Evolutionary conservation across 2,888 invertebrate species (phyloP).

Genomic region (Campoplex capitator): DNA sequence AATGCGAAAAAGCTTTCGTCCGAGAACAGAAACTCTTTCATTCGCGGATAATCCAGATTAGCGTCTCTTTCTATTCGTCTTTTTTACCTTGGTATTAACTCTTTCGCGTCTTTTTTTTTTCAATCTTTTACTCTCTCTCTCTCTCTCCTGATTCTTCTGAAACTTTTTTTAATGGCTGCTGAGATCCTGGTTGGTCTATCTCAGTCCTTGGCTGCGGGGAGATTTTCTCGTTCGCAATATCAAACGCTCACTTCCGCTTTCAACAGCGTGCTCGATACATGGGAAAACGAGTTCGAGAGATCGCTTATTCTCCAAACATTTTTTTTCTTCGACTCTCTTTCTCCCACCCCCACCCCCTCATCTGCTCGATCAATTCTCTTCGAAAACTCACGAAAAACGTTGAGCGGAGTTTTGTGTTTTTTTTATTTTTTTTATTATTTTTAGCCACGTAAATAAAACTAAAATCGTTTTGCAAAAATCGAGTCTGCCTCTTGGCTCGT

Average conservation of each 20-base stretch:
- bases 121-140: background rate
- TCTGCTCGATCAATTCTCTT: background rate
- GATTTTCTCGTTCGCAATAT: background rate
- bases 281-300: background rate
- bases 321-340: background rate
- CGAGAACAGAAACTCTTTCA: slow-evolving; percentile 46
- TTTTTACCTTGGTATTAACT: slow-evolving; percentile 27
- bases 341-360: background rate
- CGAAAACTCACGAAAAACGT: background rate
- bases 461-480: background rate
- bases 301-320: background rate
- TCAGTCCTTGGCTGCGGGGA: background rate
- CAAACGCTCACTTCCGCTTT: slow-evolving; percentile 42
- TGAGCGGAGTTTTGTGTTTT: background rate
- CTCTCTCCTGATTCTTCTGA: background rate
- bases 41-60: slow-evolving; percentile 67
- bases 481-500: background rate
- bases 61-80: slow-evolving; percentile 52
- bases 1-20: slow-evolving; percentile 53
- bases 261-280: background rate
- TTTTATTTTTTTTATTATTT: background rate
- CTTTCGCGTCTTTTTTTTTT: background rate
- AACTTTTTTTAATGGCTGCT: slow-evolving; percentile 29
- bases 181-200: background rate
- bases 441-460: background rate